phyloP scores from a whole-genome alignment of 1,140 invertebrate species.

The Meloidogyne floridensis region DNA sequence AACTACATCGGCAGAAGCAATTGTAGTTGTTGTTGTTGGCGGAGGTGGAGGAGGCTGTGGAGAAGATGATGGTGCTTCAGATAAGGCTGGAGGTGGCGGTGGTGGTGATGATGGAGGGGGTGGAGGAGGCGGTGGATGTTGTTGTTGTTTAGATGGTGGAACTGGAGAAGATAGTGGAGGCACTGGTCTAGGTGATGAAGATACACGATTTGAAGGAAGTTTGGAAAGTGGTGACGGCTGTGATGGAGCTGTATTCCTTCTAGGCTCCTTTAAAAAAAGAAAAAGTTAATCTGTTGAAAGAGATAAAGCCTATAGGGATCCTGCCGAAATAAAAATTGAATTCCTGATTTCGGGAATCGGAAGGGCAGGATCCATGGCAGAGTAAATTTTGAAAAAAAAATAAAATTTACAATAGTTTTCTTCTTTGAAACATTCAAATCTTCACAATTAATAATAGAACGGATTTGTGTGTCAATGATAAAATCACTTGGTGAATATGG shows the following conservation, averaged over 20 bases:
- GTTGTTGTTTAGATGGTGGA: neutral
- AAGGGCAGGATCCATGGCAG: too few relatives aligned
- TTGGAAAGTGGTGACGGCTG: too few relatives aligned
- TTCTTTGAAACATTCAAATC: too few relatives aligned
- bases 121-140: neutral
- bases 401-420: too few relatives aligned
- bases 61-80: neutral
- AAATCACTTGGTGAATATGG: neutral
- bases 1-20: too few relatives aligned
- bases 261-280: neutral
- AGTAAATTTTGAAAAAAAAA: too few relatives aligned
- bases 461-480: neutral
- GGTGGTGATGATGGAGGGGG: neutral
- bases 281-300: neutral
- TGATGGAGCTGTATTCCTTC: too few relatives aligned
- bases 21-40: neutral
- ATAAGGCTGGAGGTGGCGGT: neutral
- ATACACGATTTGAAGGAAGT: too few relatives aligned
- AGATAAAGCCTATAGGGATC: too few relatives aligned
- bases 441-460: neutral
- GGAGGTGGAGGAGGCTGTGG: conserved; percentile 12
- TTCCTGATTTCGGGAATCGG: too few relatives aligned
- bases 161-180: neutral
- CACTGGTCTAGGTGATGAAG: neutral
- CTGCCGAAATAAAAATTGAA: too few relatives aligned